Evolutionary conservation across 2,888 invertebrate species (phyloP).

Genomic region (Miltochrista miniata): DNA sequence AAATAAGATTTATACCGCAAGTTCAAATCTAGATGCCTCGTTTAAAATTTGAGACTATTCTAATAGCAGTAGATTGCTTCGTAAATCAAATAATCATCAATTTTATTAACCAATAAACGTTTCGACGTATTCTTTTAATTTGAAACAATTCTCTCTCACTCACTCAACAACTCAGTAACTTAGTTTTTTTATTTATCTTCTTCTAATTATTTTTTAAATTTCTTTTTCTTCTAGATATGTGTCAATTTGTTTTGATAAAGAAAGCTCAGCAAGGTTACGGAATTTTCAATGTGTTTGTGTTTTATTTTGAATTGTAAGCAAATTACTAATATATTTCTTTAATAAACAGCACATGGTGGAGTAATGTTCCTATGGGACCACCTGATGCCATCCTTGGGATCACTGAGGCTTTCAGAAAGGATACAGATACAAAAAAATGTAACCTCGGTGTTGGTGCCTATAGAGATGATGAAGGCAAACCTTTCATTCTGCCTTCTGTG

Average conservation of each 20-base stretch:
- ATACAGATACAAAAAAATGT: slow-evolving; percentile 95
- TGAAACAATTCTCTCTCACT: no score
- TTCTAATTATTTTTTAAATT: background rate
- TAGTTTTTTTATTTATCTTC: background rate
- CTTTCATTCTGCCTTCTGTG: slow-evolving; percentile 96
- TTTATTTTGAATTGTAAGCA: background rate
- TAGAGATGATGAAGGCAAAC: slow-evolving; percentile 98
- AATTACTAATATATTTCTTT: background rate
- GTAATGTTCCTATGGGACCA: slow-evolving; percentile 96
- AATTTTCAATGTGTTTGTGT: background rate
- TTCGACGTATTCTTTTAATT: no score
- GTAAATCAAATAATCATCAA: no score
- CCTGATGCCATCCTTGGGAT: slow-evolving; percentile 99
- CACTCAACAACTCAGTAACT: no score
- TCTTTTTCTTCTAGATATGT: slow-evolving; percentile 8
- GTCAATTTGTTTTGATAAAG: slow-evolving; percentile 6
- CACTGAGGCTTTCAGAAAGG: slow-evolving; percentile 97
- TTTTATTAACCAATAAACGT: background rate
- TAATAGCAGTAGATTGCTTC: background rate
- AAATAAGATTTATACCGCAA: no score
- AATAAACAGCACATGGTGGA: slow-evolving; percentile 90
- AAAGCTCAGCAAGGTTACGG: slow-evolving; percentile 2
- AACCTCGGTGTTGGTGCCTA: slow-evolving; percentile 99
- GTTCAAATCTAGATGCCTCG: background rate
- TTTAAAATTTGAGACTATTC: background rate